Evolutionary conservation across 2,888 invertebrate species (phyloP).

Genomic region (Sminthurides aquaticus): DNA sequence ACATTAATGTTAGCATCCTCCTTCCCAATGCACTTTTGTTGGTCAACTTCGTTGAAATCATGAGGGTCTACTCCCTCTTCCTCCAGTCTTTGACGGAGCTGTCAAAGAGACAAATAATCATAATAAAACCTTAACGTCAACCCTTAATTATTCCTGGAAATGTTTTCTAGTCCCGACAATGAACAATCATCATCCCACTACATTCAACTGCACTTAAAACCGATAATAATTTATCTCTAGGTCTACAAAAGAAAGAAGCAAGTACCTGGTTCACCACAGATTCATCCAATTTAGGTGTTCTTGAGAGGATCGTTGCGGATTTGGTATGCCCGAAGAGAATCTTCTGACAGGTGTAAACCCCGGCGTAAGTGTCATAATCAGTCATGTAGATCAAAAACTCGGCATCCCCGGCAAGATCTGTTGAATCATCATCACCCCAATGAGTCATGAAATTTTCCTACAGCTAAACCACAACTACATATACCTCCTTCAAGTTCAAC

Average conservation of each 20-base stretch:
- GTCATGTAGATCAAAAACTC: conserved; percentile 66
- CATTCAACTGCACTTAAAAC: no score
- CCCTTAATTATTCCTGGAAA: not conserved
- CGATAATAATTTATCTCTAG: no score
- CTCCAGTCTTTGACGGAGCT: conserved; percentile 59
- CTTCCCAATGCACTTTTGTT: conserved; percentile 57
- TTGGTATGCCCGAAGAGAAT: conserved; percentile 66
- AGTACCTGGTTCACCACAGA: conserved; percentile 62
- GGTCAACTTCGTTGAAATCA: conserved; percentile 66
- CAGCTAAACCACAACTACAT: no score
- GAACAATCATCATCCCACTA: no score
- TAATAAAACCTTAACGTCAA: not conserved
- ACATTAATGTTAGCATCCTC: conserved; percentile 56
- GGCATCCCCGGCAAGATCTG: conserved; percentile 67
- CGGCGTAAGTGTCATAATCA: conserved; percentile 67
- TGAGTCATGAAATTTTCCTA: no score
- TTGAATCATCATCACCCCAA: conserved; percentile 25
- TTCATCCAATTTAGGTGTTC: conserved; percentile 63
- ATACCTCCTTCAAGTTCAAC: conserved; percentile 5
- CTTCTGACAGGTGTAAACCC: conserved; percentile 71
- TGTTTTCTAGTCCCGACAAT: no score
- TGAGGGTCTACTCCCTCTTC: conserved; percentile 66
- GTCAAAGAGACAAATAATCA: conserved; percentile 22
- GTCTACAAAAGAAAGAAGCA: no score
- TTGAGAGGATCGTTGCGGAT: conserved; percentile 72